Evolutionary conservation across 2,888 invertebrate genomes (phyloP), one percentile per base, ranked within the genome.

Genomic region (Plebejus anna): DNA sequence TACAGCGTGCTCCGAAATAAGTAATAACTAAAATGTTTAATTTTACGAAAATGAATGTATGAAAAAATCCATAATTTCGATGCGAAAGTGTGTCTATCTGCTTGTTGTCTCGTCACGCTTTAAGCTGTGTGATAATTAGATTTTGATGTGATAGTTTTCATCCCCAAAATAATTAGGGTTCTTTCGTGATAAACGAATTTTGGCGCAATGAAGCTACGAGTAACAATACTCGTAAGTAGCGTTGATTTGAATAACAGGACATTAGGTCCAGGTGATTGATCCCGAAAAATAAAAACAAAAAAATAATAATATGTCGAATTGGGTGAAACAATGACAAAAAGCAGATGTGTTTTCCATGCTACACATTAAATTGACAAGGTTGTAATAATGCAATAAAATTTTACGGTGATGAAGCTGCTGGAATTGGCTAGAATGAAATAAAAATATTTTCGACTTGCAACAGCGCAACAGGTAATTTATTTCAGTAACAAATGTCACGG

Each of bases 1-100:
- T 90, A 93, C 89, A 91, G 91, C 88, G 75, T 87, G 90, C 80
- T 87, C 79, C 79, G 9, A 70, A 59, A 77, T n/a, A 55, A 16
- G 32, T 11, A 22, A 61, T n/a, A 55, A 16, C 66, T 11, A 22
- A 61, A 66, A 32, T 32, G 66, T 66, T 4, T 3, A 61, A 61
- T 28, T 61, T 28, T 28, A 28, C 9, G 28, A 61, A 28, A 2
- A 32, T 32, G 32, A 32, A 32, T 32, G 28, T 11, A 11, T 11
- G 61, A 3, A 61, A 61, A 3, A 28, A 55, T 55, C 4, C 55
- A 55, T 16, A 55, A 16, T 16, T 16, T 16, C 0, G 51, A 42
- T 42, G 9, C 0, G 9, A 42, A 6, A 38, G 38, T 38, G 38
- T 38, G 38, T 6, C 38, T 42, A 9, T 42, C 9, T 47, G 6